phyloP scores from a whole-genome alignment of 2,888 invertebrate genomes.

The Acrobasis suavella region DNA sequence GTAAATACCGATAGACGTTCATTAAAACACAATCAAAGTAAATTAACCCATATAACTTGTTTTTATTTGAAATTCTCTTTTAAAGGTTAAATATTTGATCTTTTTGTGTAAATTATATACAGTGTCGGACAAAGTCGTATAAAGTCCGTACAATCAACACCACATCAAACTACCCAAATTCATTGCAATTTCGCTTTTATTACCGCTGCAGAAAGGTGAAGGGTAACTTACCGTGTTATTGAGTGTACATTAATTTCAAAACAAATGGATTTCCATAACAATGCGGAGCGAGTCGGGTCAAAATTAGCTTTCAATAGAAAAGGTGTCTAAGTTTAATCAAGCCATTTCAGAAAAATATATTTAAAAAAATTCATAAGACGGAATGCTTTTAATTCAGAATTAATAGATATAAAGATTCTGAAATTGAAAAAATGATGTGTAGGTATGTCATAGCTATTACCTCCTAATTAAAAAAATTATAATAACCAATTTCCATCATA shows the following conservation, averaged over 20 bases:
- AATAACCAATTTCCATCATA: too few relatives aligned
- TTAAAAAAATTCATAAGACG: too few relatives aligned
- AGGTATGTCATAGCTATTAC: too few relatives aligned
- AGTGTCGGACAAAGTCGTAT: background rate
- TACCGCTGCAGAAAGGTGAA: too few relatives aligned
- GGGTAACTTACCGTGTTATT: too few relatives aligned
- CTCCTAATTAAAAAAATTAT: too few relatives aligned
- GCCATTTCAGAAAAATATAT: background rate
- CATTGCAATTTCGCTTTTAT: too few relatives aligned
- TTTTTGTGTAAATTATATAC: background rate
- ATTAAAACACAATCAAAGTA: background rate
- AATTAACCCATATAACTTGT: slow-evolving; percentile 1
- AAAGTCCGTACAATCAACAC: background rate
- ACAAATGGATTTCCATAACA: slow-evolving; percentile 24
- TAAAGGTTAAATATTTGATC: slow-evolving; percentile 10
- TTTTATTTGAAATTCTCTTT: background rate
- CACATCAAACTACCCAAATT: too few relatives aligned
- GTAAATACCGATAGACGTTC: background rate
- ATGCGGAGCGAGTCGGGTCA: slow-evolving; percentile 15
- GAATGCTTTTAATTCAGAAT: too few relatives aligned
- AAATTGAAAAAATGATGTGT: too few relatives aligned
- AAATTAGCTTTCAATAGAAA: slow-evolving; percentile 22
- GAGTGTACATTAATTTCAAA: slow-evolving; percentile 20
- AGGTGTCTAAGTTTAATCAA: background rate
- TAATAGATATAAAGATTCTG: too few relatives aligned